Conservation (phyloP, 2,113 vertebrate species). For the Brevimyrus niger region DNA sequence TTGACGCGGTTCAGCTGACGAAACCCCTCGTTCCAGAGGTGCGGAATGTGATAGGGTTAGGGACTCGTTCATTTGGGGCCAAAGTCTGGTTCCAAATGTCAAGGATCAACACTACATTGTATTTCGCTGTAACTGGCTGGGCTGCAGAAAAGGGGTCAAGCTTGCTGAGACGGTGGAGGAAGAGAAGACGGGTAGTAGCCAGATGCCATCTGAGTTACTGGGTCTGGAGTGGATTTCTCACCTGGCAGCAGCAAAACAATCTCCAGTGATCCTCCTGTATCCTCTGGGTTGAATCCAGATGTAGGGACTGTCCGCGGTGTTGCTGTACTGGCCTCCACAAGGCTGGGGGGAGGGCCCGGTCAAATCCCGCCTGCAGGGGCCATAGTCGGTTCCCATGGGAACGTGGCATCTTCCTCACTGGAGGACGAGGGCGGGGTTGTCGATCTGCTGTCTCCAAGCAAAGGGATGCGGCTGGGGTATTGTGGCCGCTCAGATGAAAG, state of each 20-base stretch:
- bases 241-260: slow-evolving; percentile 27
- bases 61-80: neutral
- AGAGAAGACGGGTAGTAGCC: slow-evolving; percentile 50
- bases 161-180: neutral
- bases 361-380: neutral
- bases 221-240: slow-evolving; percentile 37
- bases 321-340: neutral
- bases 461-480: neutral
- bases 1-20: neutral
- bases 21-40: neutral
- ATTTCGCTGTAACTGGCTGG: neutral
- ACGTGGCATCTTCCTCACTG: neutral
- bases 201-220: slow-evolving; percentile 44
- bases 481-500: neutral
- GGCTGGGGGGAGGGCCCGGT: neutral
- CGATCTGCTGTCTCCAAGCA: neutral
- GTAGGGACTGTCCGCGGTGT: slow-evolving; percentile 38
- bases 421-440: neutral
- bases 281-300: slow-evolving; percentile 42
- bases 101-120: neutral
- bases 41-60: neutral
- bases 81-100: neutral
- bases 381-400: slow-evolving; percentile 32
- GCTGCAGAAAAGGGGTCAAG: neutral
- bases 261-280: slow-evolving; percentile 7